Conservation (phyloP, 2,113 vertebrate genomes). For the Zosterops japonicus region DNA sequence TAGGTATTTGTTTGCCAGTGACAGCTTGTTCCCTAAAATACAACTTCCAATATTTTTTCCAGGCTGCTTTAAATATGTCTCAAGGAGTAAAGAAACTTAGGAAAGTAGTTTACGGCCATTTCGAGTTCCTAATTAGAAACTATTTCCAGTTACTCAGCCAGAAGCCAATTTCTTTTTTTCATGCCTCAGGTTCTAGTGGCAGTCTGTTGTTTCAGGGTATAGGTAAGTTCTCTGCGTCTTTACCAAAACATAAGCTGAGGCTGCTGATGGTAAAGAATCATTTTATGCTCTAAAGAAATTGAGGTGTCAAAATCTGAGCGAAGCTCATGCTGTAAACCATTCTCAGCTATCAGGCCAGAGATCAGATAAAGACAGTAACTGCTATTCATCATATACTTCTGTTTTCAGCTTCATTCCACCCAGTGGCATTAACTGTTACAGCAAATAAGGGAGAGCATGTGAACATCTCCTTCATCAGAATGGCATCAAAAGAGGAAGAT, state of each 20-base stretch:
- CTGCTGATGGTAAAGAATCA: neutral
- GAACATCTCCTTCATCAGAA: constrained; percentile 80
- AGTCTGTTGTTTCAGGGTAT: neutral
- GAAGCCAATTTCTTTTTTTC: neutral
- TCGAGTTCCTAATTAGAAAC: neutral
- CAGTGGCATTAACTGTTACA: constrained; percentile 82
- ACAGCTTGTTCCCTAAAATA: neutral
- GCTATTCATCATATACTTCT: neutral
- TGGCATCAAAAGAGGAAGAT: constrained; percentile 80
- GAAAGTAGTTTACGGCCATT: neutral
- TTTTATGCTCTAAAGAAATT: neutral
- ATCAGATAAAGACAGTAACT: neutral
- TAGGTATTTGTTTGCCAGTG: neutral
- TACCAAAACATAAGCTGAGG: neutral
- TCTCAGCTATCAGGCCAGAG: neutral
- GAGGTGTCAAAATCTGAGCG: neutral
- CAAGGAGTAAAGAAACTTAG: neutral
- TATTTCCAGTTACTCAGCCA: neutral
- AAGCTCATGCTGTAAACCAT: neutral
- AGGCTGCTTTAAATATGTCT: neutral
- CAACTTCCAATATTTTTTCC: neutral
- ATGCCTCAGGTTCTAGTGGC: neutral
- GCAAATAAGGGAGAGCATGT: constrained; percentile 82
- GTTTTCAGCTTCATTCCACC: constrained; percentile 82
- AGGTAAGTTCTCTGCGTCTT: neutral